Base-by-base conservation (phyloP, 2,113 vertebrate species). In the Asarcornis scutulata region DNA sequence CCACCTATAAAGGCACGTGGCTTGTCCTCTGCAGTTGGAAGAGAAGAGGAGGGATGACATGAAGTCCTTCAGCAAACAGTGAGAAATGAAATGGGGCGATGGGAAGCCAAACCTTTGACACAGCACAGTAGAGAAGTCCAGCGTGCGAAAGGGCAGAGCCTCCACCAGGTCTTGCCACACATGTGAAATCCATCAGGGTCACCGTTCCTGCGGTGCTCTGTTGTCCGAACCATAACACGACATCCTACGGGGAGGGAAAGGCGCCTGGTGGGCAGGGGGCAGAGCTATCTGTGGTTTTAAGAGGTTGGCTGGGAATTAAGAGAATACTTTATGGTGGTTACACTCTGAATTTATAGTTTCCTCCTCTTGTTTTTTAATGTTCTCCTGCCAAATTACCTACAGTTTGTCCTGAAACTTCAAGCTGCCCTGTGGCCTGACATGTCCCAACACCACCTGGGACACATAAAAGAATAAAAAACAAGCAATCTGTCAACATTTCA, bases 301-400 rank as follows among this genome's bases (percentile, higher is more conserved):
- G 88, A 83, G 88, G 34, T 69, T 96, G 83, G 50, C 50, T 96
- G 93, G 88, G 96, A 95, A 94, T 93, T 93, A 96, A 92, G 91
- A 93, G 91, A 93, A 89, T 92, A 85, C 59, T 96, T 96, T 94
- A 94, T 90, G 93, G 88, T 92, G 92, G 95, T 92, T 96, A 95
- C 89, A 83, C 91, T 95, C 93, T 89, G 88, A 93, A 96, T 96
- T 97, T 97, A 97, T 95, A 73, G 92, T 97, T 96, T 97, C 95
- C 93, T 95, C 75, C 83, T 93, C 90, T 91, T 86, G 91, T 42
- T 95, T 95, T 96, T 96, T 96, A 97, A 90, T 93, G 91, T 94
- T 95, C 93, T 96, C 83, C 90, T 93, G 91, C 71, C 78, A 92
- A 96, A 96, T 96, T 95, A 93, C 93, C 95, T 91, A 60, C 0